A percentile compares a stretch with the other conserved stretches of the same genome.
Evolutionary conservation across 2,888 invertebrate genomes (phyloP).

Genomic region (Eupithecia dodoneata): DNA sequence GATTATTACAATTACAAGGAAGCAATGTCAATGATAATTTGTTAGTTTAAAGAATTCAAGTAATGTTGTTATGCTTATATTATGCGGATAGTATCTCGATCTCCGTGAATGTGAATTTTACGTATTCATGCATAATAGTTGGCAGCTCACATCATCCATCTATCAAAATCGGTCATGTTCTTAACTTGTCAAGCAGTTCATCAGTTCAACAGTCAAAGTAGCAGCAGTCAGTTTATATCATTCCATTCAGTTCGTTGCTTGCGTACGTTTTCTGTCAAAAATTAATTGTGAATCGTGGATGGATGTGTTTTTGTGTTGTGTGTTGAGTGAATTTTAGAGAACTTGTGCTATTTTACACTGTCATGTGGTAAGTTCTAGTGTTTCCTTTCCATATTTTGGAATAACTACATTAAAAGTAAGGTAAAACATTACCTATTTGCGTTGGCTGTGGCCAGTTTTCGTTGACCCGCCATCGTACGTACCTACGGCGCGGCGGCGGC

Average conservation of each 20-base stretch:
- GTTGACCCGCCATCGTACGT: slow-evolving; percentile 78
- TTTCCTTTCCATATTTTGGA: slow-evolving; percentile 17
- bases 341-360: slow-evolving; percentile 67
- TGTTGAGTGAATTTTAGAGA: slow-evolving; percentile 77
- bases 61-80: too few species aligned
- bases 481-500: neutral
- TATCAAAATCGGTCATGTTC: too few species aligned
- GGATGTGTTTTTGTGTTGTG: slow-evolving; percentile 70
- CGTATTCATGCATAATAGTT: too few species aligned
- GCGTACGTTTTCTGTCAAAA: slow-evolving; percentile 48
- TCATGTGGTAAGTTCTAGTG: slow-evolving; percentile 76
- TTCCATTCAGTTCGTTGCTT: slow-evolving; percentile 32
- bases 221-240: slow-evolving; percentile 10
- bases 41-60: too few species aligned
- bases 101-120: too few species aligned
- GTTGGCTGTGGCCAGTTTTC: slow-evolving; percentile 55
- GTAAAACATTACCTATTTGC: neutral
- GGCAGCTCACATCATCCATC: too few species aligned
- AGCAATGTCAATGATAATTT: too few species aligned
- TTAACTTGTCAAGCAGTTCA: neutral
- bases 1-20: too few species aligned
- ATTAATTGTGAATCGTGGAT: slow-evolving; percentile 61
- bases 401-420: slow-evolving; percentile 5
- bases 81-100: too few species aligned
- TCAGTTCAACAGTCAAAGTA: slow-evolving; percentile 10